Base-by-base conservation (phyloP, 2,113 vertebrate genomes). In the Brachyistius frenatus region DNA sequence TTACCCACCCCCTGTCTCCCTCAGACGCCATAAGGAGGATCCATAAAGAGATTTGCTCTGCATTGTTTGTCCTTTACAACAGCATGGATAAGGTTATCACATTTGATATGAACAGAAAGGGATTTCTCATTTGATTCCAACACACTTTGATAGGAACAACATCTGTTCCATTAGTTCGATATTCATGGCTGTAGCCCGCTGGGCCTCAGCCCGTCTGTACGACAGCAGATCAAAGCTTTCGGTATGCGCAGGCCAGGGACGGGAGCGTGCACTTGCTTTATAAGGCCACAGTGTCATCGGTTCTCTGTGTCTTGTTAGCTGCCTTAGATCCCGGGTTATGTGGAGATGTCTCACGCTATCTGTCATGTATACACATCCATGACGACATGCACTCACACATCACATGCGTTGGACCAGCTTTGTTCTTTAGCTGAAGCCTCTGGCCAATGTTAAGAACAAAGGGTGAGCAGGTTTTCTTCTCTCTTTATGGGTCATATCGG, bases 191-290 rank as follows among this genome's bases (percentile, higher is more conserved):
- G 16, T 75, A 54, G 56, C 75, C 86, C 2, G 46, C 61, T 2
- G 52, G 55, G 60, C 64, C 67, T 71, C 53, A 13, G 41, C 61
- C 80, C 71, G 68, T 74, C 84, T 88, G 87, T 74, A 23, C 39
- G 15, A 10, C 41, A 5, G 64, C 62, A 70, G 86, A 92, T 92
- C 86, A 91, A 89, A 92, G 88, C 77, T 16, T 16, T 7, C 35
- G 55, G 57, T 30, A 47, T 80, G 53, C 52, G 76, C 50, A 37
- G 61, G 60, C 54, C 8, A 0, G 67, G 23, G 33, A 36, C 52
- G 9, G 72, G 64, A 61, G 57, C 54, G 11, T 14, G 37, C 64
- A 77, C 58, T 69, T 76, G 68, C 13, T 71, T 74, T 76, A 52
- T 78, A 75, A 66, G 73, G 60, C 63, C 71, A 74, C 16, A 14